Conservation (phyloP, 2,888 invertebrate genomes). For the Muscina levida region DNA sequence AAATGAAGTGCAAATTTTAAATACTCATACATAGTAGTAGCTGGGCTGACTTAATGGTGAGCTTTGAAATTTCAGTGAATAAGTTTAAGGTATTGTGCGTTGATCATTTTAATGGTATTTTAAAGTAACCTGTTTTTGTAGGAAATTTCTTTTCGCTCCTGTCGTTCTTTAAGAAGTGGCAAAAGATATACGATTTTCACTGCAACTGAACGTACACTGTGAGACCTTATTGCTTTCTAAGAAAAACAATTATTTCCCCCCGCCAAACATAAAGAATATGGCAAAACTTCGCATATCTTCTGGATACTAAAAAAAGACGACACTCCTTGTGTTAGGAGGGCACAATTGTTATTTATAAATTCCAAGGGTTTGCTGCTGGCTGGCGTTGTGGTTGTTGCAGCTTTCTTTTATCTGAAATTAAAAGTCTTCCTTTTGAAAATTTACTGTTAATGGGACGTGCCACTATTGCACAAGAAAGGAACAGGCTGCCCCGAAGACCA, state of each 20-base stretch:
- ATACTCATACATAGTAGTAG: slow-evolving; percentile 48
- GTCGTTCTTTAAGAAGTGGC: too few relatives aligned
- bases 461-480: slow-evolving; percentile 46
- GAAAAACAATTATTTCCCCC: slow-evolving; percentile 16
- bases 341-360: slow-evolving; percentile 19
- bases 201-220: neutral
- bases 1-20: slow-evolving; percentile 60
- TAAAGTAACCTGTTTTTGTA: slow-evolving; percentile 49
- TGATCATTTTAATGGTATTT: slow-evolving; percentile 47
- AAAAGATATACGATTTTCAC: too few relatives aligned
- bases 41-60: slow-evolving; percentile 15
- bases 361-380: slow-evolving; percentile 29
- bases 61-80: neutral
- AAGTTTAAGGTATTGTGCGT: too few relatives aligned
- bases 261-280: neutral
- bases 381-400: neutral
- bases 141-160: slow-evolving; percentile 14
- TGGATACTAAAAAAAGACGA: neutral
- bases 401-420: slow-evolving; percentile 52
- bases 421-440: slow-evolving; percentile 31
- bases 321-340: slow-evolving; percentile 16
- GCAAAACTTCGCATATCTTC: neutral
- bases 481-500: neutral
- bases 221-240: slow-evolving; percentile 18
- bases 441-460: slow-evolving; percentile 57